A percentile compares a stretch with the other conserved stretches of the same genome.
These are phyloP conservation scores for Drosophila tropicalis DNA, from an alignment of 1,140 invertebrate genomes.

Conservation along the genomic window DNA sequence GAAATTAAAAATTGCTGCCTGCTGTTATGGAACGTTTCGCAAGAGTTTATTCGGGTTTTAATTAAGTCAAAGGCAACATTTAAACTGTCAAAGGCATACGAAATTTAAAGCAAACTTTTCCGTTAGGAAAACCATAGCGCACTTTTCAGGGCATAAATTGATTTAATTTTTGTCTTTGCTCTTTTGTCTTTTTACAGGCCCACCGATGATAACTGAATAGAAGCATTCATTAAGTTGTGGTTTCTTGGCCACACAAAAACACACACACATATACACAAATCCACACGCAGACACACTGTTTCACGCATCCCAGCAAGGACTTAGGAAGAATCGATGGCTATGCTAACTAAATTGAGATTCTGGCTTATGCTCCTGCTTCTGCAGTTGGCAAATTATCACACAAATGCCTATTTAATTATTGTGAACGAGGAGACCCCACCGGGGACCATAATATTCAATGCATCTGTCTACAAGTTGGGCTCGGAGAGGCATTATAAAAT, in stretches of 20 bases:
- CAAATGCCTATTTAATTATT: slow-evolving; percentile 87
- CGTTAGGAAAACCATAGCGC: slow-evolving; percentile 28
- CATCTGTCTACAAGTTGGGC: slow-evolving; percentile 90
- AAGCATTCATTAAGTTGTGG: slow-evolving; percentile 63
- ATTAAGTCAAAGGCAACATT: too few relatives aligned
- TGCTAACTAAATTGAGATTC: slow-evolving; percentile 43
- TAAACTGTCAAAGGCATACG: too few relatives aligned
- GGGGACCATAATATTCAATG: slow-evolving; percentile 90
- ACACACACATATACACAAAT: slow-evolving; percentile 8
- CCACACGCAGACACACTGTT: slow-evolving; percentile 5
- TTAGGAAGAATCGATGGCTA: slow-evolving; percentile 27
- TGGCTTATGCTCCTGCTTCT: slow-evolving; percentile 42
- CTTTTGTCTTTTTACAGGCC: slow-evolving; percentile 42
- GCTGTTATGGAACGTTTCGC: not conserved
- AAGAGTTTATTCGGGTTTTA: not conserved
- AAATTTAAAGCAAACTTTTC: too few relatives aligned
- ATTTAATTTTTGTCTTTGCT: slow-evolving; percentile 31
- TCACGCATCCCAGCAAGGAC: slow-evolving; percentile 8
- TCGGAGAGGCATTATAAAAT: slow-evolving; percentile 90
- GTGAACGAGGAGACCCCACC: slow-evolving; percentile 87
- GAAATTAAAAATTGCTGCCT: not conserved
- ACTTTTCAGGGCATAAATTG: slow-evolving; percentile 26
- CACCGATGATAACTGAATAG: slow-evolving; percentile 74
- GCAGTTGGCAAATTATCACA: slow-evolving; percentile 26
- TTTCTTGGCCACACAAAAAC: slow-evolving; percentile 46